A percentile compares a stretch with the other conserved stretches of the same genome.
phyloP scores from a whole-genome alignment of 2,113 vertebrate genomes.

The Hemibagrus wyckioides region DNA sequence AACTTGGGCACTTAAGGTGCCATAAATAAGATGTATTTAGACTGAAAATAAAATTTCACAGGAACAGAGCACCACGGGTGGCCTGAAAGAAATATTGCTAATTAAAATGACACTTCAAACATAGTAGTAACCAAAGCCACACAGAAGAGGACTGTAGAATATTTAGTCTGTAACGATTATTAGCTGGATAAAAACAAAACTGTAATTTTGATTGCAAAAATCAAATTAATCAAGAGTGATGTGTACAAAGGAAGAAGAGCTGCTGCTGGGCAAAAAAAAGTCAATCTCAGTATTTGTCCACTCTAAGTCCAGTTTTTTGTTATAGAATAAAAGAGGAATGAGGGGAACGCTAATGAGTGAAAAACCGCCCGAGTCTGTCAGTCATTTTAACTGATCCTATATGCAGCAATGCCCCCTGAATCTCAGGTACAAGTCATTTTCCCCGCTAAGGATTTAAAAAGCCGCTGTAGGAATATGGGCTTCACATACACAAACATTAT shows the following conservation, averaged over 20 bases:
- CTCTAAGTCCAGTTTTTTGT: neutral
- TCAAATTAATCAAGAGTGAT: conserved; percentile 2
- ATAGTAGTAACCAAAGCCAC: conserved; percentile 27
- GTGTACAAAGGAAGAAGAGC: neutral
- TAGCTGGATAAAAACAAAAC: conserved; percentile 32
- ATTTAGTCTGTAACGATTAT: conserved; percentile 1
- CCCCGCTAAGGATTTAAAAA: neutral
- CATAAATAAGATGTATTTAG: neutral
- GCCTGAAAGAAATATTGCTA: conserved; percentile 43
- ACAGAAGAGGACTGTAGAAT: conserved; percentile 23
- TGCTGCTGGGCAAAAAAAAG: neutral
- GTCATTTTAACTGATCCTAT: neutral
- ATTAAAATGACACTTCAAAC: conserved; percentile 45
- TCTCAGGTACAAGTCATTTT: neutral
- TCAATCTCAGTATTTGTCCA: neutral
- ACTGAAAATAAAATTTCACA: neutral
- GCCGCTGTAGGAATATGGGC: neutral
- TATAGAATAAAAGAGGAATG: neutral
- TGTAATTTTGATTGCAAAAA: neutral
- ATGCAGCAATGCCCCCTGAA: neutral
- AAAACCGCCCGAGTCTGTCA: neutral
- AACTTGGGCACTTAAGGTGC: neutral
- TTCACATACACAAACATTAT: neutral
- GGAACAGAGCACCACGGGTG: conserved; percentile 1
- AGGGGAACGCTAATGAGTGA: neutral